phyloP scores from a whole-genome alignment of 2,113 vertebrate species.

The Thunnus maccoyii region DNA sequence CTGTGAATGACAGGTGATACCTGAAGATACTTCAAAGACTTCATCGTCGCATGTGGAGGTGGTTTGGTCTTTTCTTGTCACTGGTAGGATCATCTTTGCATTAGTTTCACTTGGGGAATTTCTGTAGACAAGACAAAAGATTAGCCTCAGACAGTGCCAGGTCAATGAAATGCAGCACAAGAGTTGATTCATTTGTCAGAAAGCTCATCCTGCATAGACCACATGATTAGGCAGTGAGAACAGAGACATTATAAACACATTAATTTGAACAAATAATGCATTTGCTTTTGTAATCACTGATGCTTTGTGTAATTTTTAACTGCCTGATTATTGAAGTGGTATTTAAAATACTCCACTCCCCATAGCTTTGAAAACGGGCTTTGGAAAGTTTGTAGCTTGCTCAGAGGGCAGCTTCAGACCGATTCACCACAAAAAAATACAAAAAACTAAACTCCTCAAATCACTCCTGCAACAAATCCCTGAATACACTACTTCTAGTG shows the following conservation, averaged over 20 bases:
- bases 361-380: not conserved
- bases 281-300: not conserved
- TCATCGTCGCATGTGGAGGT: constrained; percentile 88
- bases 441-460: not conserved
- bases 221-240: not conserved
- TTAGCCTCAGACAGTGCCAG: not conserved
- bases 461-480: not conserved
- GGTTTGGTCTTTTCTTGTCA: constrained; percentile 89
- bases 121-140: constrained; percentile 69
- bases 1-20: constrained; percentile 70
- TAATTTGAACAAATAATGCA: not conserved
- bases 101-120: constrained; percentile 70
- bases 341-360: not conserved
- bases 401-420: not conserved
- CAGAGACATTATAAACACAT: not conserved
- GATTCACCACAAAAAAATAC: not conserved
- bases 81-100: constrained; percentile 79
- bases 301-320: not conserved
- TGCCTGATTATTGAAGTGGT: not conserved
- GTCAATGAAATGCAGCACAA: not conserved
- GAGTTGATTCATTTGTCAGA: not conserved
- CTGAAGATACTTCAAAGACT: constrained; percentile 78
- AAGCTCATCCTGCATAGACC: not conserved
- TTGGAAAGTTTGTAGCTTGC: no score
- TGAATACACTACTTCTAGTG: not conserved